These are phyloP conservation scores for Charanyca ferruginea DNA, from an alignment of 2,888 invertebrate species.

Conservation along the genomic window DNA sequence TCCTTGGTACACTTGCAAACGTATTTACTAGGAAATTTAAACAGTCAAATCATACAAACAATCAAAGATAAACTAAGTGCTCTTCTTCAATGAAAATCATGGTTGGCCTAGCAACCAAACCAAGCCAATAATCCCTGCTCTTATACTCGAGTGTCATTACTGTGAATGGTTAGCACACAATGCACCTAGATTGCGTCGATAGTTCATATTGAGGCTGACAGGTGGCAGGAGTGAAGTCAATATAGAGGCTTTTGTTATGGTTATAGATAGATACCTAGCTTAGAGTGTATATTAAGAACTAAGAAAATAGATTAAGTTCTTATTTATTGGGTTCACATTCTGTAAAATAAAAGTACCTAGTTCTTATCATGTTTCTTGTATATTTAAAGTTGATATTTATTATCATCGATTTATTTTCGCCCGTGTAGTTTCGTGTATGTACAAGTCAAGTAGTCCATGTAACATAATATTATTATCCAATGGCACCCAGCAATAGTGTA, in stretches of 20 bases:
- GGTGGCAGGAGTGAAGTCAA: conserved; percentile 43
- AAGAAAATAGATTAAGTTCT: background rate
- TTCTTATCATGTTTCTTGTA: too few relatives aligned
- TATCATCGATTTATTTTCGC: too few relatives aligned
- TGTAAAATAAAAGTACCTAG: background rate
- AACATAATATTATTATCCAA: background rate
- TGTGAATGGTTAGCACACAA: conserved; percentile 57
- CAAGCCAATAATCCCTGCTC: conserved; percentile 51
- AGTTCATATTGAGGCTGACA: conserved; percentile 54
- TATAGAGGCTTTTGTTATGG: conserved; percentile 48
- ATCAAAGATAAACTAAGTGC: too few relatives aligned
- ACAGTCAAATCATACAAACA: too few relatives aligned
- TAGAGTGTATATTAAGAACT: background rate
- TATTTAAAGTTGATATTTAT: too few relatives aligned
- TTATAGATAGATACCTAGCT: background rate
- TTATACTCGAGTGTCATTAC: conserved; percentile 55
- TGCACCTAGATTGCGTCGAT: conserved; percentile 57
- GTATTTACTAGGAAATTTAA: too few relatives aligned
- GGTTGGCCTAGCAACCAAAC: too few relatives aligned
- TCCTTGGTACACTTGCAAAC: too few relatives aligned
- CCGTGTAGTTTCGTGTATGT: too few relatives aligned
- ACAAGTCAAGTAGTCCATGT: background rate
- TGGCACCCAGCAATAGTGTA: background rate
- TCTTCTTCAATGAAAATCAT: too few relatives aligned
- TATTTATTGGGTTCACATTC: too few relatives aligned